phyloP scores from a whole-genome alignment of 2,888 invertebrate genomes.

The Choristoneura rosaceana region DNA sequence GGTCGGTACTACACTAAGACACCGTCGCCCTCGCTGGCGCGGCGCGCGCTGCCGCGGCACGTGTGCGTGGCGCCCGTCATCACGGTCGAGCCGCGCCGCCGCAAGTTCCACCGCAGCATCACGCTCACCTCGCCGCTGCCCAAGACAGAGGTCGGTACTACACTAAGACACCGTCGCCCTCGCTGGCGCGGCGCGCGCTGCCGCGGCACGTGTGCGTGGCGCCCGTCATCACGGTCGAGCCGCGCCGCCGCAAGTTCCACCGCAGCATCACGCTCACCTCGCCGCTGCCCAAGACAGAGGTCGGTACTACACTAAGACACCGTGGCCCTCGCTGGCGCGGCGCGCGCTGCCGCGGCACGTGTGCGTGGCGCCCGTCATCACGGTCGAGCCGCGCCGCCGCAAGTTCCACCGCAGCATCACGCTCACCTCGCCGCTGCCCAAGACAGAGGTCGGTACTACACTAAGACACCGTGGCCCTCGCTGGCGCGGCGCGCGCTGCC shows the following conservation, averaged over 20 bases:
- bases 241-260: slow-evolving; percentile 98
- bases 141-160: slow-evolving; percentile 65
- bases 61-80: slow-evolving; percentile 99
- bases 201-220: slow-evolving; percentile 99
- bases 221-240: slow-evolving; percentile 99
- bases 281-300: slow-evolving; percentile 88
- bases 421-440: slow-evolving; percentile 96
- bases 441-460: slow-evolving; percentile 20
- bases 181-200: slow-evolving; percentile 93
- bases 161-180: too few species aligned
- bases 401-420: slow-evolving; percentile 99
- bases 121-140: slow-evolving; percentile 97
- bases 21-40: slow-evolving; percentile 92
- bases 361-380: slow-evolving; percentile 98
- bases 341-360: slow-evolving; percentile 98
- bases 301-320: too few species aligned
- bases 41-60: slow-evolving; percentile 96
- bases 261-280: slow-evolving; percentile 98
- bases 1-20: too few species aligned
- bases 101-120: slow-evolving; percentile 99
- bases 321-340: slow-evolving; percentile 91
- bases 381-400: slow-evolving; percentile 97
- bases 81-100: slow-evolving; percentile 97
- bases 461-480: slow-evolving; percentile 92
- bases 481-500: slow-evolving; percentile 95